phyloP scores from a whole-genome alignment of 1,140 invertebrate species.

The Whitmania pigra region DNA sequence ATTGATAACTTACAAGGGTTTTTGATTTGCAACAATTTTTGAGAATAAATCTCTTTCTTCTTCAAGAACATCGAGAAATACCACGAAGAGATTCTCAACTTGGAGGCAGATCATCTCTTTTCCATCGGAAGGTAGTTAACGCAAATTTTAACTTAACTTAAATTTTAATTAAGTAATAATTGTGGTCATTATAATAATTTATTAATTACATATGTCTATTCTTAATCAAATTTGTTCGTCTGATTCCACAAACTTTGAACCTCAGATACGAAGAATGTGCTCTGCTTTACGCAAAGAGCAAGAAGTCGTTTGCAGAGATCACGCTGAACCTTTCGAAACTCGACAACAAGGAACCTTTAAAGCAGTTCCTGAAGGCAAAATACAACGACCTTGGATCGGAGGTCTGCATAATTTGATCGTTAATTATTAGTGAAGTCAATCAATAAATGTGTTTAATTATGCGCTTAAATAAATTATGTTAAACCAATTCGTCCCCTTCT shows the following conservation, averaged over 20 bases:
- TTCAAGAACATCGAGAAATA: slow-evolving; percentile 44
- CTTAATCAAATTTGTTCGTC: too few relatives aligned
- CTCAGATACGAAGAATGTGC: slow-evolving; percentile 66
- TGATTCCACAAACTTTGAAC: neutral
- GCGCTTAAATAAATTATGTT: neutral
- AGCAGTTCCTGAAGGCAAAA: slow-evolving; percentile 63
- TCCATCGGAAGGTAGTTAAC: slow-evolving; percentile 53
- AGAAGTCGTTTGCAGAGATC: slow-evolving; percentile 84
- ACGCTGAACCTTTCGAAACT: slow-evolving; percentile 79
- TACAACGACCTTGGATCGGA: neutral
- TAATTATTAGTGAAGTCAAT: neutral
- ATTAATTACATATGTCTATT: too few relatives aligned
- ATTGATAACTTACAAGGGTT: neutral
- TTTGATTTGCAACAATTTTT: too few relatives aligned
- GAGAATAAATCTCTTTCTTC: neutral
- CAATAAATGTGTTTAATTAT: neutral
- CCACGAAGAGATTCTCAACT: slow-evolving; percentile 68
- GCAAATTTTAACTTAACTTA: too few relatives aligned
- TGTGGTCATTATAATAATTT: too few relatives aligned
- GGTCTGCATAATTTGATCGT: neutral
- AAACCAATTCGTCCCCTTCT: slow-evolving; percentile 13
- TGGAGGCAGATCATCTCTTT: slow-evolving; percentile 78
- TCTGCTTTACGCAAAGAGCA: slow-evolving; percentile 69
- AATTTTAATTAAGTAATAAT: too few relatives aligned
- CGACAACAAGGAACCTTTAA: slow-evolving; percentile 67